Evolutionary conservation across 2,113 vertebrate species (phyloP), one percentile per base, ranked within the genome.

Genomic region (Rhadina sibilatrix): DNA sequence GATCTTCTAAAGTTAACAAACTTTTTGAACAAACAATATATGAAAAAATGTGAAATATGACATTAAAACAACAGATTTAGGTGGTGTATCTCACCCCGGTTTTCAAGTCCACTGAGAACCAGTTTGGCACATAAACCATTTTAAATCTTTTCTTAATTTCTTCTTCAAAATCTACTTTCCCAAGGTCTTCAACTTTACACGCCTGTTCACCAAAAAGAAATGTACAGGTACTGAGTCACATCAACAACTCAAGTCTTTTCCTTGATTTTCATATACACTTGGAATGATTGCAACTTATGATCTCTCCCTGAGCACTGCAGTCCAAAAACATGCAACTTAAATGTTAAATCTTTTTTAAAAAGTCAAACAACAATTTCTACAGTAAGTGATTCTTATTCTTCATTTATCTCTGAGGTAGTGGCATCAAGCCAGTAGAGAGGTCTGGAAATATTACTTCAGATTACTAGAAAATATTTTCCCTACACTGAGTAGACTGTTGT

Each of bases 61-160:
- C 21, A 87, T 33, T 17, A 56, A 11, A 56, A 19, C 18, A 54
- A 28, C 8, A 47, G 46, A 40, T 49, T 53, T 15, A 52, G 37
- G 38, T 91, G 37, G 1, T 66, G 11, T 44, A 57, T 95, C 98
- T 99, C 97, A 99, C 99, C 98, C 99, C 99, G 6, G 99, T 99
- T 98, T 99, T 99, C 92, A 99, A 98, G 97, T 99, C 99, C 56
- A 99, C 99, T 44, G 99, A 99, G 97, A 99, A 99, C 99, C 99
- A 99, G 94, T 99, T 99, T 97, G 99, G 99, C 96, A 99, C 99
- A 82, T 99, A 99, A 24, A 99, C 99, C 99, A 99, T 99, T 98
- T 99, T 99, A 98, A 99, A 99, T 83, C 99, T 99, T 96, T 99
- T 99, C 96, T 99, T 99, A 93, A 99, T 99, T 98, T 99, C 99